phyloP scores from a whole-genome alignment of 1,140 invertebrate genomes.

The Pissodes strobi region DNA sequence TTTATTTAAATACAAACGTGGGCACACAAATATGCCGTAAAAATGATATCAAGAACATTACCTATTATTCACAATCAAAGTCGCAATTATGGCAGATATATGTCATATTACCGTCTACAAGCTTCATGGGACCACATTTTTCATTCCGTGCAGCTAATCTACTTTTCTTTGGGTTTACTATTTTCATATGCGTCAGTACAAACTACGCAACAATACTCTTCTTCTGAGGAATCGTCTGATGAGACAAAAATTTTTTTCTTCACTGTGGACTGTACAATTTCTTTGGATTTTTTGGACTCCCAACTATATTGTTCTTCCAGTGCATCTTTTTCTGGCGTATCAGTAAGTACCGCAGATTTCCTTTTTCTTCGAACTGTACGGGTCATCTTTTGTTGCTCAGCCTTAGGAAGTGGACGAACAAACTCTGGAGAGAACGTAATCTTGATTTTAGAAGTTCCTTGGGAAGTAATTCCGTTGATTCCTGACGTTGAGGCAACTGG shows the following conservation, averaged over 20 bases:
- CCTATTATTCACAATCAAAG: not conserved
- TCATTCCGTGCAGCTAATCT: not conserved
- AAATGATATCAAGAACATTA: not conserved
- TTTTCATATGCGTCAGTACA: not conserved
- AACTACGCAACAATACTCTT: not conserved
- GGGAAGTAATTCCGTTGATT: no score
- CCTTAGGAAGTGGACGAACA: not conserved
- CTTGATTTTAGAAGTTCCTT: not conserved
- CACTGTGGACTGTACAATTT: no score
- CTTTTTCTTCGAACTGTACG: not conserved
- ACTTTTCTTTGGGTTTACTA: not conserved
- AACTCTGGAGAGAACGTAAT: not conserved
- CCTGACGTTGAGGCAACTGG: not conserved
- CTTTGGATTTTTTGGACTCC: not conserved
- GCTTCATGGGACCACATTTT: not conserved
- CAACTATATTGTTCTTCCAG: not conserved
- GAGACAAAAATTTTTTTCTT: not conserved
- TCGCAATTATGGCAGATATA: not conserved
- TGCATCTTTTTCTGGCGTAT: not conserved
- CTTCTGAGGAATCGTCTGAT: not conserved
- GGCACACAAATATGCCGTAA: not conserved
- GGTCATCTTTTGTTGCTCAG: not conserved
- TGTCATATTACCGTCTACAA: not conserved
- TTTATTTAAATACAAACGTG: not conserved
- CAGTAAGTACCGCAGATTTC: not conserved